phyloP scores from a whole-genome alignment of 1,140 invertebrate species.

The Saccostrea cuccullata region DNA sequence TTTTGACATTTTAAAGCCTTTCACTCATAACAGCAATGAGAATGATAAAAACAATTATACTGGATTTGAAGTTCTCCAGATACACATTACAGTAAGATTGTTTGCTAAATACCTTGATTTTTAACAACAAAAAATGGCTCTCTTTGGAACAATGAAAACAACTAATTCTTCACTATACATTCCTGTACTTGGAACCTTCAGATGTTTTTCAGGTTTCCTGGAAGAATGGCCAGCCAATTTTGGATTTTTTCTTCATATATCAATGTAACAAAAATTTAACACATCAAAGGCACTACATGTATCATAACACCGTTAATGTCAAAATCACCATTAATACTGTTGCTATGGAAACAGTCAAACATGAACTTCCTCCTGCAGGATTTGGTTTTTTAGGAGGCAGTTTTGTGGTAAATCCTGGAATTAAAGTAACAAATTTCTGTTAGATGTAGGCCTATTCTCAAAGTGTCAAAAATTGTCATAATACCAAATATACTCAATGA shows the following conservation, averaged over 20 bases:
- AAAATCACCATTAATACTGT: conserved; percentile 21
- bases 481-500: too few species aligned
- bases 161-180: neutral
- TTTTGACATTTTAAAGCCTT: neutral
- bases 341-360: conserved; percentile 3
- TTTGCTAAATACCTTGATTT: too few species aligned
- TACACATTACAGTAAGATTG: neutral
- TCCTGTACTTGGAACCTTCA: too few species aligned
- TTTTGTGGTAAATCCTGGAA: neutral
- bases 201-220: neutral
- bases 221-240: neutral
- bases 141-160: neutral
- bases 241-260: too few species aligned
- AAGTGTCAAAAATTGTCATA: too few species aligned
- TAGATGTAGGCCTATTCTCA: too few species aligned
- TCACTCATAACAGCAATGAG: neutral
- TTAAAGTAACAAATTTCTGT: too few species aligned
- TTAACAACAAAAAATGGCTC: neutral
- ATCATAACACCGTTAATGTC: conserved; percentile 21
- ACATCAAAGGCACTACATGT: conserved; percentile 34
- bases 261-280: neutral
- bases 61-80: neutral
- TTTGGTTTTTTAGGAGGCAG: neutral
- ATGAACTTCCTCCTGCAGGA: conserved; percentile 5
- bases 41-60: neutral